These are phyloP conservation scores for Zaprionus obscuricornis DNA, from an alignment of 2,888 invertebrate species.

Conservation along the genomic window DNA sequence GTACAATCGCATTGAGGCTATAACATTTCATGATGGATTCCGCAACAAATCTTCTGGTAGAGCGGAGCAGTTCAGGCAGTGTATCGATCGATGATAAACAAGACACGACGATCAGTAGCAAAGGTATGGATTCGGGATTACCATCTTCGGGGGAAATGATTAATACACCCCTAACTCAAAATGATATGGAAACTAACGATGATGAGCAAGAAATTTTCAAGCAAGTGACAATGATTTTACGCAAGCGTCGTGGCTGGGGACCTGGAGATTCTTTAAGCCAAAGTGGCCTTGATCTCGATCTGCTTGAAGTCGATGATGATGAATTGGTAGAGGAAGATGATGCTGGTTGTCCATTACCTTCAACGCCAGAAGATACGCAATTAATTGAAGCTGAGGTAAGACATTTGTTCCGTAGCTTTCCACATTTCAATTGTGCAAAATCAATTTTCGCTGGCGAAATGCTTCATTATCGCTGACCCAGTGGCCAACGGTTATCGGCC, in stretches of 20 bases:
- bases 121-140: slow-evolving; percentile 37
- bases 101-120: background rate
- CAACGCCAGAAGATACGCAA: slow-evolving; percentile 93
- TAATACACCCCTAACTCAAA: slow-evolving; percentile 21
- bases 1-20: slow-evolving; percentile 24
- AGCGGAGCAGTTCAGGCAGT: slow-evolving; percentile 28
- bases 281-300: slow-evolving; percentile 75
- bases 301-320: slow-evolving; percentile 81
- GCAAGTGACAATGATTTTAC: slow-evolving; percentile 81
- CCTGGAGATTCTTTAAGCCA: slow-evolving; percentile 80
- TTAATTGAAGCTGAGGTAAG: slow-evolving; percentile 90
- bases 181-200: slow-evolving; percentile 33
- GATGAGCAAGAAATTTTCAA: slow-evolving; percentile 80
- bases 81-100: slow-evolving; percentile 12
- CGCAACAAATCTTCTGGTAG: slow-evolving; percentile 22
- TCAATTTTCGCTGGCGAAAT: slow-evolving; percentile 22
- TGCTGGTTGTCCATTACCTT: slow-evolving; percentile 92
- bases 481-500: slow-evolving; percentile 40
- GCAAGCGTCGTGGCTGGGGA: slow-evolving; percentile 82
- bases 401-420: slow-evolving; percentile 10
- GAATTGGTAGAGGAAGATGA: slow-evolving; percentile 87
- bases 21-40: slow-evolving; percentile 29
- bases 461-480: slow-evolving; percentile 49
- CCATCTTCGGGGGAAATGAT: slow-evolving; percentile 33
- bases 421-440: no score